Base-by-base conservation (phyloP, 2,888 invertebrate species). In the Aleiodes testaceus region DNA sequence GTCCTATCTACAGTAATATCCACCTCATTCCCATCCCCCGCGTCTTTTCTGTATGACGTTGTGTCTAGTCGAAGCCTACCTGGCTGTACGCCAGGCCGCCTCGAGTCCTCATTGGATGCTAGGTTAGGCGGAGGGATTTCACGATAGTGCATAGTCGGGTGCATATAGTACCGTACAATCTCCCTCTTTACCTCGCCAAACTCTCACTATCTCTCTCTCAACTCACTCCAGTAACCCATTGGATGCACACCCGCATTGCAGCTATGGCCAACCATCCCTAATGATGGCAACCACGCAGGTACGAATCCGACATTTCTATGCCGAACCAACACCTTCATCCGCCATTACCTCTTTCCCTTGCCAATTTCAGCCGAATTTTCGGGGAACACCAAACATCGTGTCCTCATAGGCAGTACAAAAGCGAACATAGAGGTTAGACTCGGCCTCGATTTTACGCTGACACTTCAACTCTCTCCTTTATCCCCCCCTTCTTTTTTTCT, bases 191-290 rank as follows among this genome's bases (percentile, higher is more conserved):
- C 45, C 52, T 67, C 70, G 69, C 61, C 73, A 68, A 63, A 70
- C 73, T 69, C 66, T 72, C 69, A 55, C 42, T 70, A 65, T 68
- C 69, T 70, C 67, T 50, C 66, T 66, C 73, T 73, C 75, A n/a
- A 36, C 55, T 16, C 55, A 12, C 30, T 14, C 59, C 36, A 36
- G 59, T 42, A 76, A 78, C 77, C 70, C 76, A 78, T 79, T 79
- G 82, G 80, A 84, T 82, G 79, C 82, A 78, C 79, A 79, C 82
- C 85, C 85, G 85, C 86, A 86, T 83, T 86, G 86, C 86, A 86
- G 85, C 83, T 84, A 82, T 80, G 82, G 84, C 82, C 84, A 82
- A 84, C 81, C 85, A 83, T 85, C 80, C 59, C 83, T 85, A 84
- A 85, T 84, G 84, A 86, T 85, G 84, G 84, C 83, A 82, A 82